Percentiles rank a stretch among this genome's conserved stretches.
phyloP scores from a whole-genome alignment of 2,797 vertebrate species.

The Tragelaphus eurycerus region DNA sequence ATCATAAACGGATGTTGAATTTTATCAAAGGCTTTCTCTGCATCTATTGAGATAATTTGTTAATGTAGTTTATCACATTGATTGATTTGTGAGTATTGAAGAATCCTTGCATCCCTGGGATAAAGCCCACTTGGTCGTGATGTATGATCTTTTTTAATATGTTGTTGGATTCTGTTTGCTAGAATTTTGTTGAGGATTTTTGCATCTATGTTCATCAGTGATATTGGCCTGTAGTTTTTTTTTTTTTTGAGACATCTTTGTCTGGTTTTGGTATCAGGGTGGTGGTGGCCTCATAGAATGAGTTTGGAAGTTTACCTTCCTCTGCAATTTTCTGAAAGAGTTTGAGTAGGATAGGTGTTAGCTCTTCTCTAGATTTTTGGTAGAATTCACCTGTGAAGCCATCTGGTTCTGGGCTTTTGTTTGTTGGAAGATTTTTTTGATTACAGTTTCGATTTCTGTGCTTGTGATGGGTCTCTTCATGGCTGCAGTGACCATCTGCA shows the following conservation, averaged over 20 bases:
- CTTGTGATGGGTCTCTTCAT: not conserved
- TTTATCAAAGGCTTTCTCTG: not conserved
- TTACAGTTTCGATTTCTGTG: not conserved
- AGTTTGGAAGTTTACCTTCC: not conserved
- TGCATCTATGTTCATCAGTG: not conserved
- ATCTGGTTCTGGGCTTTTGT: not conserved
- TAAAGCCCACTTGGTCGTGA: not conserved
- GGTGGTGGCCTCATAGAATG: not conserved
- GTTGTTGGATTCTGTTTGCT: not conserved
- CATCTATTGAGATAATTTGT: not conserved
- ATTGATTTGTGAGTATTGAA: not conserved
- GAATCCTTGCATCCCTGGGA: not conserved
- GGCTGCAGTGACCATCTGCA: too few species aligned
- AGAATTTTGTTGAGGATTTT: not conserved
- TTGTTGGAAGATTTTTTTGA: not conserved
- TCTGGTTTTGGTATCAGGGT: not conserved
- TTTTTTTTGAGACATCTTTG: not conserved
- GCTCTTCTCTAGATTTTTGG: not conserved
- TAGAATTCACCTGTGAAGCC: not conserved
- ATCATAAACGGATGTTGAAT: not conserved
- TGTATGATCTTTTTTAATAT: not conserved
- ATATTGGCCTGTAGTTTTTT: not conserved
- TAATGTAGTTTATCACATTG: not conserved
- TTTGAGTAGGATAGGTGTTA: too few species aligned
- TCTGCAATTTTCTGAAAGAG: not conserved